A percentile compares a stretch with the other conserved stretches of the same genome.
These are phyloP conservation scores for Iphiclides podalirius DNA, from an alignment of 2,888 invertebrate genomes.

Conservation along the genomic window DNA sequence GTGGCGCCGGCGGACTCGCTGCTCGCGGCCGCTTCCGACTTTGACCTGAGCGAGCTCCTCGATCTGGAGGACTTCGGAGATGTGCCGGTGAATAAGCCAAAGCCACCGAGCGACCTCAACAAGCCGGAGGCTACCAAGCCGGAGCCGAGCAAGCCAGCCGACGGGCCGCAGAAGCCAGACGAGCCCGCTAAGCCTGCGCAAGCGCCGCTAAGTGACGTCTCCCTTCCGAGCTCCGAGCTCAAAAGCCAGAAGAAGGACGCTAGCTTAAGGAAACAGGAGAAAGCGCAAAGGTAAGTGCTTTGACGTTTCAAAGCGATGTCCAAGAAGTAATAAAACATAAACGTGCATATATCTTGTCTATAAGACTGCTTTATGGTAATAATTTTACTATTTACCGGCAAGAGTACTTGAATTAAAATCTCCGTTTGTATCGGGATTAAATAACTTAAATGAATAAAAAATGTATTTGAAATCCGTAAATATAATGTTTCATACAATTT, in stretches of 20 bases:
- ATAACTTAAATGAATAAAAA: too few species aligned
- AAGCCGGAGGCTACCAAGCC: constrained; percentile 36
- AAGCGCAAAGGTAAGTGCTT: constrained; percentile 56
- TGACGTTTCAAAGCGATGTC: too few species aligned
- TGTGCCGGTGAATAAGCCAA: constrained; percentile 32
- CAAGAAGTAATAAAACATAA: too few species aligned
- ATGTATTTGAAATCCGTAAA: too few species aligned
- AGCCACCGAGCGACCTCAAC: constrained; percentile 31
- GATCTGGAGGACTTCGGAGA: constrained; percentile 53
- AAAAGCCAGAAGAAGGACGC: constrained; percentile 59
- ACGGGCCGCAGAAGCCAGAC: constrained; percentile 31
- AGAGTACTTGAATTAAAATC: too few species aligned
- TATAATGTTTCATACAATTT: too few species aligned
- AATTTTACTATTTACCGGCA: too few species aligned
- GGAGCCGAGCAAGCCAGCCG: constrained; percentile 31
- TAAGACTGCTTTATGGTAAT: too few species aligned
- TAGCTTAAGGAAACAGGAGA: constrained; percentile 55
- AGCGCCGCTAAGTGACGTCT: constrained; percentile 49
- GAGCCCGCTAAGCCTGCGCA: constrained; percentile 37
- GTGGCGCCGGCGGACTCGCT: constrained; percentile 82
- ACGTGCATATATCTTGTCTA: too few species aligned
- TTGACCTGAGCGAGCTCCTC: constrained; percentile 60
- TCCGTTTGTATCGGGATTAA: too few species aligned
- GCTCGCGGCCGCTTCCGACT: constrained; percentile 74
- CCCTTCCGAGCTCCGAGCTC: constrained; percentile 37